phyloP scores from a whole-genome alignment of 1,140 invertebrate species.

The Ceratina japonica region DNA sequence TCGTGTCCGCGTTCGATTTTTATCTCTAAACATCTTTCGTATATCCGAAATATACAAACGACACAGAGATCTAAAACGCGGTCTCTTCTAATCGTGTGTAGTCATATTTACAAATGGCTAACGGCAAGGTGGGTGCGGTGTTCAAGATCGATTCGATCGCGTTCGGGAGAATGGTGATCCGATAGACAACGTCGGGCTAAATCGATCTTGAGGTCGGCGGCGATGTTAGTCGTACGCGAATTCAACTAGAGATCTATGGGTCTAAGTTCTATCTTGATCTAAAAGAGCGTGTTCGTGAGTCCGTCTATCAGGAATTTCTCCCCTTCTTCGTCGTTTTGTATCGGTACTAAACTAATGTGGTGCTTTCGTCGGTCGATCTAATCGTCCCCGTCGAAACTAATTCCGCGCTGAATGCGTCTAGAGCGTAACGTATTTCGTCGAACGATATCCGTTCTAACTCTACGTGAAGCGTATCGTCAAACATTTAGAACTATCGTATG shows the following conservation, averaged over 20 bases:
- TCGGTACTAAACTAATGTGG: constrained; percentile 13
- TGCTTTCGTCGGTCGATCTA: neutral
- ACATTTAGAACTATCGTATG: constrained; percentile 10
- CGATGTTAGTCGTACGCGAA: neutral
- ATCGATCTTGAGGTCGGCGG: constrained; percentile 44
- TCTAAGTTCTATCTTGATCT: constrained; percentile 32
- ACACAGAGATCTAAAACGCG: neutral
- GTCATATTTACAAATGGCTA: constrained; percentile 26
- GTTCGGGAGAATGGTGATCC: neutral
- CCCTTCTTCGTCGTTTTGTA: neutral
- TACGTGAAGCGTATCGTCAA: constrained; percentile 6
- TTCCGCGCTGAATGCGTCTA: neutral
- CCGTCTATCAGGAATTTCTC: constrained; percentile 31
- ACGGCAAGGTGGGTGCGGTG: neutral
- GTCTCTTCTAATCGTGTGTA: constrained; percentile 13
- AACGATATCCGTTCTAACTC: constrained; percentile 27
- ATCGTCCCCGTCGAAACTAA: neutral
- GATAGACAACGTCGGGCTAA: neutral
- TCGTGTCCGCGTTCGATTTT: no score
- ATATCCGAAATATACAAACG: no score
- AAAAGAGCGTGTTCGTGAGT: neutral
- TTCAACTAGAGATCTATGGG: constrained; percentile 7
- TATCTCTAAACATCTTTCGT: no score
- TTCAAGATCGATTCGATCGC: constrained; percentile 45
- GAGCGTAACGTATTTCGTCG: neutral